Evolutionary conservation across 2,113 vertebrate species (phyloP).

Genomic region (Mastomys coucha): DNA sequence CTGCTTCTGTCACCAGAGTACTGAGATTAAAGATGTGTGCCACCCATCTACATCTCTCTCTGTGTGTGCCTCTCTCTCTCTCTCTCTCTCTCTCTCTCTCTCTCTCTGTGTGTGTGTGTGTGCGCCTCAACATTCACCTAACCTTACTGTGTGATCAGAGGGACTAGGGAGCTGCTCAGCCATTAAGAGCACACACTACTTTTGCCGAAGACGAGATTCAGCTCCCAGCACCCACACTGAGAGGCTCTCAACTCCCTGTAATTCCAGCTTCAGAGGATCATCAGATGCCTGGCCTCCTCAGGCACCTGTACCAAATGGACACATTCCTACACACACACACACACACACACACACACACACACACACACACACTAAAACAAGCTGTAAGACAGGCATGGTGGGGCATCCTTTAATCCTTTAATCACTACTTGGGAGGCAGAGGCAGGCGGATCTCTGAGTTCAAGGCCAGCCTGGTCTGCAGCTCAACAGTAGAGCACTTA

Average conservation of each 20-base stretch:
- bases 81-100: no score
- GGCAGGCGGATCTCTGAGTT: not conserved
- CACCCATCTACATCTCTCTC: not conserved
- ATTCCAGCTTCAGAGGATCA: not conserved
- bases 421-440: not conserved
- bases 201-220: not conserved
- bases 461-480: not conserved
- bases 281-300: not conserved
- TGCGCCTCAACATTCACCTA: not conserved
- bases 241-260: not conserved
- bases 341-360: no score
- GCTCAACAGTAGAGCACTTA: not conserved
- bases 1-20: not conserved
- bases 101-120: no score
- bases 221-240: not conserved
- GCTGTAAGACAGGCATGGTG: not conserved
- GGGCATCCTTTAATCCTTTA: not conserved
- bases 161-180: not conserved
- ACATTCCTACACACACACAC: no score
- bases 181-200: not conserved
- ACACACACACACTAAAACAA: not conserved
- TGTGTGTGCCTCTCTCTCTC: no score
- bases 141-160: not conserved
- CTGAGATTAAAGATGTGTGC: not conserved
- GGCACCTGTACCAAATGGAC: not conserved